Percentiles rank a stretch among this genome's conserved stretches.
phyloP scores from a whole-genome alignment of 2,888 invertebrate species.

The Erebia epiphron region DNA sequence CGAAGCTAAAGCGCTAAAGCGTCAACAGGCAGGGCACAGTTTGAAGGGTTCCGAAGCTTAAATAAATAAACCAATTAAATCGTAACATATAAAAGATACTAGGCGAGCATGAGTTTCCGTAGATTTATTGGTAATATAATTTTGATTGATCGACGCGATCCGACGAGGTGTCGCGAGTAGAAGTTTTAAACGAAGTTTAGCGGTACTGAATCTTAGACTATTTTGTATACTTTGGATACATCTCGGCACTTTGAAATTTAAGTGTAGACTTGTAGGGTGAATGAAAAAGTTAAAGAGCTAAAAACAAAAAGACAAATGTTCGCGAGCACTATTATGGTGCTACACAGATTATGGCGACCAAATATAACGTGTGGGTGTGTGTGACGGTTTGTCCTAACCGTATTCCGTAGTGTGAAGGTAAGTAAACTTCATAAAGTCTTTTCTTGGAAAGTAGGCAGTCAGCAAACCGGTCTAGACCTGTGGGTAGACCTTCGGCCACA shows the following conservation, averaged over 20 bases:
- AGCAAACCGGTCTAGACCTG: no score
- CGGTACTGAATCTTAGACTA: slow-evolving; percentile 60
- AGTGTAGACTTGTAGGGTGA: background rate
- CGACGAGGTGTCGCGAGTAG: slow-evolving; percentile 55
- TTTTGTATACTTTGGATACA: slow-evolving; percentile 33
- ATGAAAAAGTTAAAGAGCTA: background rate
- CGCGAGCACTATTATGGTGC: background rate
- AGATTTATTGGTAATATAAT: slow-evolving; percentile 82
- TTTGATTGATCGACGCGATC: slow-evolving; percentile 77
- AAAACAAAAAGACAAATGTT: background rate
- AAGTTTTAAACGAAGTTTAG: slow-evolving; percentile 62
- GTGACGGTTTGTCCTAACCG: no score
- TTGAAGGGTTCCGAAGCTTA: no score
- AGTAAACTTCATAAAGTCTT: no score
- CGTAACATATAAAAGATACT: slow-evolving; percentile 51
- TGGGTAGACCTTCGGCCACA: no score
- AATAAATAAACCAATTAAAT: slow-evolving; percentile 35
- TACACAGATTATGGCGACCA: no score
- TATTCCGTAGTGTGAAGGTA: no score
- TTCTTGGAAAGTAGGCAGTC: no score
- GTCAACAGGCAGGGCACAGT: no score
- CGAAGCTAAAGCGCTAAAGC: no score
- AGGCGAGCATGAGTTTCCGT: slow-evolving; percentile 61
- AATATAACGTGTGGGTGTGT: no score
- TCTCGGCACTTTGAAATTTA: background rate